A percentile compares a stretch with the other conserved stretches of the same genome.
Conservation (phyloP, 2,888 invertebrate species). For the Pristionchus japonicus region DNA sequence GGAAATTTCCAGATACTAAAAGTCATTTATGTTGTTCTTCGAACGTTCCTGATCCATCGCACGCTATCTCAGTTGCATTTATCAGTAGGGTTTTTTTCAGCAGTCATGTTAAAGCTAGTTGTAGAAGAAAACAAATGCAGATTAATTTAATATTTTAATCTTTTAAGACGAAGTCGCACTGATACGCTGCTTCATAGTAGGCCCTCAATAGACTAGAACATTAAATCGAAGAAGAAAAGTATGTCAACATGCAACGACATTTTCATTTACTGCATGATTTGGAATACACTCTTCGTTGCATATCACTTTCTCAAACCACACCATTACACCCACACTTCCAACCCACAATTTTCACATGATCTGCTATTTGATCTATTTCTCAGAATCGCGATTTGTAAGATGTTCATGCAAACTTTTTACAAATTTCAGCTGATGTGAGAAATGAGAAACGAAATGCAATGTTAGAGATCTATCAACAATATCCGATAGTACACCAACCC, state of each 20-base stretch:
- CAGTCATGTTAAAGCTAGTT: too few relatives aligned
- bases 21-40: too few relatives aligned
- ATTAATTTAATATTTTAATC: too few relatives aligned
- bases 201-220: neutral
- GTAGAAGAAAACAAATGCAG: neutral
- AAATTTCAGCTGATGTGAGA: neutral
- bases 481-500: neutral
- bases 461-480: neutral
- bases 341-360: neutral
- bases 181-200: neutral
- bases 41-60: too few relatives aligned
- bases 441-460: neutral
- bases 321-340: neutral
- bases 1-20: too few relatives aligned
- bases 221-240: neutral
- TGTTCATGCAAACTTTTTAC: neutral
- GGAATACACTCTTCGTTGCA: too few relatives aligned
- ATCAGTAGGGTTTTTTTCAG: too few relatives aligned
- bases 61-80: too few relatives aligned
- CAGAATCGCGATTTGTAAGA: neutral
- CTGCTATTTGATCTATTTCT: neutral
- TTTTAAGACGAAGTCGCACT: too few relatives aligned
- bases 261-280: too few relatives aligned
- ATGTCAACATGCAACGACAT: neutral
- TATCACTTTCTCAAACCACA: neutral